Base-by-base conservation (phyloP, 2,797 vertebrate species). In the Prunella strophiata region DNA sequence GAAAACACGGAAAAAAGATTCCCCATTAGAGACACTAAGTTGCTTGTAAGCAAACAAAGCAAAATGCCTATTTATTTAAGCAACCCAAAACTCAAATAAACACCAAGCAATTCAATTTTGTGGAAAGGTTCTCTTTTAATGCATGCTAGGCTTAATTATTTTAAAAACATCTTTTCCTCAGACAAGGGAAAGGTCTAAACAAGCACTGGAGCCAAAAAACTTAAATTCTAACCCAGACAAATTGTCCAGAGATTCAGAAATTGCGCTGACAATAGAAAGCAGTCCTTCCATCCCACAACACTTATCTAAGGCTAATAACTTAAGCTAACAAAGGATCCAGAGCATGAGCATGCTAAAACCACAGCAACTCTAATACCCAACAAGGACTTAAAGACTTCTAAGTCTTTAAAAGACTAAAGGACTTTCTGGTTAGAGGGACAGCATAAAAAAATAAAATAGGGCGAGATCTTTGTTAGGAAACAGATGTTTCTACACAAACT, bases 181-280 rank as follows among this genome's bases (percentile, higher is more conserved):
- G 62, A 93, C 80, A 79, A 63, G 27, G n/a, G 40, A 74, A 82
- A 94, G 90, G 83, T 67, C 94, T 94, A 94, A 96, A 95, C 86
- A 94, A 91, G 84, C 85, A 85, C 22, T 48, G 52, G 71, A 96
- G 95, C 95, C 89, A 96, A 93, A 93, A 92, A 87, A 65, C 73
- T 88, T 88, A 59, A 88, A 84, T 94, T 95, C 88, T 91, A 94
- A 82, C 83, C 83, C 93, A 93, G 88, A 76, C 67, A 94, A 96
- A 94, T 90, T 91, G 94, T 91, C 80, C 94, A 93, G 85, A 93
- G 94, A 94, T 77, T 94, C 94, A 93, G 74, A 94, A 96, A 94
- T 87, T 90, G 72, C 34, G 0, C 88, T 85, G 78, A 93, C 85
- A 95, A 94, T 58, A 90, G 74, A 89, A 96, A 77, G 77, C 88